These are phyloP conservation scores for Empis livida DNA, from an alignment of 2,888 invertebrate species.

Conservation along the genomic window DNA sequence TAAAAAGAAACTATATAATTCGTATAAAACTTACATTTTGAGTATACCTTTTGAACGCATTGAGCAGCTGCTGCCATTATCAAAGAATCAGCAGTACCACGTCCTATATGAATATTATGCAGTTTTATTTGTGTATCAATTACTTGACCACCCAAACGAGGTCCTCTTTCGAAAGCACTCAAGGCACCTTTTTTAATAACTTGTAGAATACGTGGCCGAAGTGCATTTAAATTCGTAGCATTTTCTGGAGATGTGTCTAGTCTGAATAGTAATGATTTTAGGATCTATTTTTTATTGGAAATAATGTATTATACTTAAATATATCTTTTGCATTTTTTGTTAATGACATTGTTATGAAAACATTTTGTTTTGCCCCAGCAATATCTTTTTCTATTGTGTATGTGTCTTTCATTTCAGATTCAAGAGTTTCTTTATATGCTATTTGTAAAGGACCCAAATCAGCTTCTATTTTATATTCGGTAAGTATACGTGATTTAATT, in stretches of 20 bases:
- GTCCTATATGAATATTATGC: conserved; percentile 58
- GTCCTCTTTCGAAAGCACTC: conserved; percentile 64
- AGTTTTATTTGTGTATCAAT: conserved; percentile 62
- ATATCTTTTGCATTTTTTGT: conserved; percentile 36
- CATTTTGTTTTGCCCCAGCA: conserved; percentile 30
- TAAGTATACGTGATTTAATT: conserved; percentile 72
- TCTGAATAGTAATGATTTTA: conserved; percentile 24
- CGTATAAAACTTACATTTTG: conserved; percentile 12
- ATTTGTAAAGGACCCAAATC: conserved; percentile 86
- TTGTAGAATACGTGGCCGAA: conserved; percentile 52
- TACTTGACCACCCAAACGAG: conserved; percentile 72
- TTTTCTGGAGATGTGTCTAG: conserved; percentile 55
- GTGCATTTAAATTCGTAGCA: conserved; percentile 49
- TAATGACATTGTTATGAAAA: conserved; percentile 29
- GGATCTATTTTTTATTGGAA: neutral
- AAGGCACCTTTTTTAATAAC: conserved; percentile 60
- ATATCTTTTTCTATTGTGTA: conserved; percentile 31
- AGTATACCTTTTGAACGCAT: conserved; percentile 60
- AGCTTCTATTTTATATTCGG: conserved; percentile 83
- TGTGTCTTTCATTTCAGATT: conserved; percentile 18
- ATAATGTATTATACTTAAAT: conserved; percentile 35
- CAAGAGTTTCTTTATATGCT: conserved; percentile 72
- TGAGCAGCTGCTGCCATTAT: conserved; percentile 70
- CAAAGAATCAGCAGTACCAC: conserved; percentile 68
- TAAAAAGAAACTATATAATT: conserved; percentile 10